These are phyloP conservation scores for Clistopyga incitator DNA, from an alignment of 2,888 invertebrate genomes.

Conservation along the genomic window DNA sequence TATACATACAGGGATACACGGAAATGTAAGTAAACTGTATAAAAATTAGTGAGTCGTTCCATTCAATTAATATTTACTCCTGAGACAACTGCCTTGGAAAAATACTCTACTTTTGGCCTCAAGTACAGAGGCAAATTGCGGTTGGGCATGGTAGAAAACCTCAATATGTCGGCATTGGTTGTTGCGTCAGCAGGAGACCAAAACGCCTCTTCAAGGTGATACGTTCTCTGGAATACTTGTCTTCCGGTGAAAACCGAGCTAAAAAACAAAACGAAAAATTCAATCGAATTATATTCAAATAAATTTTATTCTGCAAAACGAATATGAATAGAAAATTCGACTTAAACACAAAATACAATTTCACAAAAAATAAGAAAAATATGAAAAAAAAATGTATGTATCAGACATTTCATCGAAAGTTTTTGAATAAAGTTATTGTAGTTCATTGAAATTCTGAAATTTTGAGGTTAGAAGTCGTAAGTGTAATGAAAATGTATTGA, in stretches of 20 bases:
- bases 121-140: neutral
- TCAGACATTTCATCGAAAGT: no score
- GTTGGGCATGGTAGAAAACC: neutral
- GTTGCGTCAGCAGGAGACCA: constrained; percentile 93
- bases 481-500: neutral
- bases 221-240: constrained; percentile 95
- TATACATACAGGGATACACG: constrained; percentile 69
- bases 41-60: constrained; percentile 54
- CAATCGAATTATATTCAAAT: neutral
- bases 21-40: constrained; percentile 69
- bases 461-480: constrained; percentile 16
- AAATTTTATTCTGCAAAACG: no score
- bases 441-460: no score
- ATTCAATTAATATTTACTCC: neutral
- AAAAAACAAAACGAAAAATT: constrained; percentile 82
- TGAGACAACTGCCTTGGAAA: neutral
- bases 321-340: no score
- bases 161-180: constrained; percentile 90
- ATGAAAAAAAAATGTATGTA: neutral
- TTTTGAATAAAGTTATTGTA: no score
- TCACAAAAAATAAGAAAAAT: neutral
- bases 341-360: no score
- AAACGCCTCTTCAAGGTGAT: constrained; percentile 96
- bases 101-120: constrained; percentile 6
- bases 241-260: constrained; percentile 98